Conservation (phyloP, 2,113 vertebrate genomes). For the Solea solea region DNA sequence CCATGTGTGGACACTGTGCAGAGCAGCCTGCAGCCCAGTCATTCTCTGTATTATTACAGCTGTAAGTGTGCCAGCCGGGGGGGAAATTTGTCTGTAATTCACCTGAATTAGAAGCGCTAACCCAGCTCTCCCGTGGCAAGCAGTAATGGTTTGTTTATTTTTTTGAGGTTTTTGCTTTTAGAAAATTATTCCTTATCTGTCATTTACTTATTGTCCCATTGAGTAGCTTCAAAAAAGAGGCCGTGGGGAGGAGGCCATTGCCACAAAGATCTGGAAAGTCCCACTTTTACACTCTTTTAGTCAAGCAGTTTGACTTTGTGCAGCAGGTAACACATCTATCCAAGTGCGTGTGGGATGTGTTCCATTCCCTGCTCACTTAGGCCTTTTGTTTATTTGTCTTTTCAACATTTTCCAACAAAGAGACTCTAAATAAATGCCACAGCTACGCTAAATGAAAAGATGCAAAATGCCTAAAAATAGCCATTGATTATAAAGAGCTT, state of each 20-base stretch:
- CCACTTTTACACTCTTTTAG: conserved; percentile 32
- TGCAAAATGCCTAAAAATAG: conserved; percentile 49
- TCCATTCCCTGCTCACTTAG: conserved; percentile 8
- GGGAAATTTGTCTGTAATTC: conserved; percentile 80
- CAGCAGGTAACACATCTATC: conserved; percentile 35
- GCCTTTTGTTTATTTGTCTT: conserved; percentile 36
- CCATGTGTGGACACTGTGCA: conserved; percentile 70
- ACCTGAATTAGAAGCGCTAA: conserved; percentile 79
- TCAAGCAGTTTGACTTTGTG: conserved; percentile 40
- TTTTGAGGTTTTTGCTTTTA: conserved; percentile 75
- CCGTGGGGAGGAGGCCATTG: conserved; percentile 1
- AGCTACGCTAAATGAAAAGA: conserved; percentile 61
- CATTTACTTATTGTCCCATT: conserved; percentile 76
- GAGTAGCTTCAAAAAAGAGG: conserved; percentile 42
- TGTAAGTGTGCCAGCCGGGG: conserved; percentile 72
- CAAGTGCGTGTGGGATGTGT: neutral
- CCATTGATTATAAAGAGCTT: conserved; percentile 57
- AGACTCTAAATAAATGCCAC: conserved; percentile 48
- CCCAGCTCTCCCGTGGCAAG: conserved; percentile 58
- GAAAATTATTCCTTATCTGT: conserved; percentile 83
- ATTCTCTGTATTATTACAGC: conserved; percentile 79
- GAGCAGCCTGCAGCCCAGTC: conserved; percentile 41
- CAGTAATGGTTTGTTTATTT: conserved; percentile 83
- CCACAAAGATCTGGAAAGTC: conserved; percentile 47
- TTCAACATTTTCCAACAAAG: conserved; percentile 36